Evolutionary conservation across 1,140 invertebrate genomes (phyloP).

Genomic region (Drosophila obscura): DNA sequence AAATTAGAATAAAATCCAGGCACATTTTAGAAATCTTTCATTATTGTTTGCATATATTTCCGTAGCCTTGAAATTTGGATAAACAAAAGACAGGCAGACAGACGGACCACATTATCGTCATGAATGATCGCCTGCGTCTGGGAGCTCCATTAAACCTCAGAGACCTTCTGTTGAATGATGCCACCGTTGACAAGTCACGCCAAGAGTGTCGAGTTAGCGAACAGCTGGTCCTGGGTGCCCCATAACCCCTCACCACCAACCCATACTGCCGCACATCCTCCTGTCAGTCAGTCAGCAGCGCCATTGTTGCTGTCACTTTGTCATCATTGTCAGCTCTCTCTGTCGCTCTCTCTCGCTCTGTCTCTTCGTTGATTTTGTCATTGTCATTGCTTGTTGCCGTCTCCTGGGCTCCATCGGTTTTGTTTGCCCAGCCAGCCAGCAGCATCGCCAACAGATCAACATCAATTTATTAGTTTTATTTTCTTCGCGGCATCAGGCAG

Average conservation of each 20-base stretch:
- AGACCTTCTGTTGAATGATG: slow-evolving; percentile 48
- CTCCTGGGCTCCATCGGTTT: background rate
- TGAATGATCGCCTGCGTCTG: slow-evolving; percentile 26
- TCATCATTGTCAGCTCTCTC: slow-evolving; percentile 66
- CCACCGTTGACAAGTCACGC: slow-evolving; percentile 68
- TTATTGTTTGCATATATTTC: no score
- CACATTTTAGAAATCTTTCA: no score
- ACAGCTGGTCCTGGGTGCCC: slow-evolving; percentile 46
- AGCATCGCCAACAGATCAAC: slow-evolving; percentile 56
- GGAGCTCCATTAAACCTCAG: slow-evolving; percentile 3
- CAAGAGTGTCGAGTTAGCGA: slow-evolving; percentile 61
- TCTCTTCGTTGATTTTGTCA: slow-evolving; percentile 62
- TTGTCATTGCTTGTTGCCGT: slow-evolving; percentile 60
- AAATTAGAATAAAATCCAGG: no score
- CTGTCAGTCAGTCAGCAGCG: slow-evolving; percentile 40
- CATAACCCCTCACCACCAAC: background rate
- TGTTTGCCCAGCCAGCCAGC: background rate
- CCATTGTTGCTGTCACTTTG: slow-evolving; percentile 74
- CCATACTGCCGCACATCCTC: slow-evolving; percentile 35
- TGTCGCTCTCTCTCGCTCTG: slow-evolving; percentile 14
- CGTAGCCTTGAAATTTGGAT: slow-evolving; percentile 40
- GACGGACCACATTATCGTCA: slow-evolving; percentile 49
- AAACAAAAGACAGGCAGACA: slow-evolving; percentile 41
- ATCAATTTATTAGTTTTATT: slow-evolving; percentile 79
- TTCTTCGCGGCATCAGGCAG: slow-evolving; percentile 59